Base-by-base conservation (phyloP, 2,113 vertebrate genomes). In the Carettochelys insculpta region DNA sequence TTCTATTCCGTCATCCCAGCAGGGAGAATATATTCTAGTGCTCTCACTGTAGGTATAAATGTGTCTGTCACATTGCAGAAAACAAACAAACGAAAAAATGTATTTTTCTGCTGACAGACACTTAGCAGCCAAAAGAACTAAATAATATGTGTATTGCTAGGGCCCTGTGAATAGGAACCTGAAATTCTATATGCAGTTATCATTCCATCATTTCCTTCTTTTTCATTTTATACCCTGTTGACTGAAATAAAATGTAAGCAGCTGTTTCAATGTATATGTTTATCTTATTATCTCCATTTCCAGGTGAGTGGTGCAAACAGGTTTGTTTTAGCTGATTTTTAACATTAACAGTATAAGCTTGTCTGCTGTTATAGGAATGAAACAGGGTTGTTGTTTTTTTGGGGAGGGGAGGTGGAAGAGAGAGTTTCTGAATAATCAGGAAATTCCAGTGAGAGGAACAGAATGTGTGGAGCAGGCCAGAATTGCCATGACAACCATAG, bases 401-500 rank as follows among this genome's bases (percentile, higher is more conserved):
- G 54, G 52, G 86, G 78, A 87, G 82, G 1, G 1, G 41, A 75
- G 48, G 61, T 25, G 77, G 82, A 82, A 27, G n/a, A n/a, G 25
- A 56, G 96, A 96, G 94, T 96, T 97, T 96, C 89, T 96, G 92
- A 90, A 93, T 97, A 97, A 97, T 97, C 96, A 96, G 93, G 97
- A 97, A 96, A 97, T 97, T 75, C 94, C 90, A 95, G 93, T 27
- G 90, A 97, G 96, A 97, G 90, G 95, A 97, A 95, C 92, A 94
- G 90, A 95, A 92, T 50, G 41, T 53, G 77, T 87, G 76, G 87
- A 94, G 88, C 85, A 94, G 94, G 96, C 95, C 95, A 96, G 94
- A 97, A 95, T 96, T 97, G 84, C 98, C 94, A 96, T 98, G 97
- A 98, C 97, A 98, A 98, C 98, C 95, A 25, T 86, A 93, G 96